A percentile compares a stretch with the other conserved stretches of the same genome.
phyloP scores from a whole-genome alignment of 2,797 vertebrate genomes.

The Enteromius unitaeniatus region DNA sequence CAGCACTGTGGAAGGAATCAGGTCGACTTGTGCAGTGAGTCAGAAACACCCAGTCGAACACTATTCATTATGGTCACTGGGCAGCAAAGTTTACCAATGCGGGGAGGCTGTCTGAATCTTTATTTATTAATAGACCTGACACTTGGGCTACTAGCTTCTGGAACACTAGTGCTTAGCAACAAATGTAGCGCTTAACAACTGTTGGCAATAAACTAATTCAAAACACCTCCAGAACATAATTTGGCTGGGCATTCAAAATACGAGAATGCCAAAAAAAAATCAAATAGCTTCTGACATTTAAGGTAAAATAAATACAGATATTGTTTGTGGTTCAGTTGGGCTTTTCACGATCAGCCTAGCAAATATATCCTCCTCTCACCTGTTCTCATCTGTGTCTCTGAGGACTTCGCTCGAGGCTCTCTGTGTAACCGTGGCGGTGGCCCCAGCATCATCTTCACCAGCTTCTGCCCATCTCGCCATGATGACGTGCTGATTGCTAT shows the following conservation, averaged over 20 bases:
- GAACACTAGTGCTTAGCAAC: conserved; percentile 1
- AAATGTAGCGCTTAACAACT: conserved; percentile 16
- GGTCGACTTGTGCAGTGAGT: conserved; percentile 69
- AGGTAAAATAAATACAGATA: neutral
- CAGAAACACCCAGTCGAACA: conserved; percentile 68
- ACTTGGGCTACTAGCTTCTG: neutral
- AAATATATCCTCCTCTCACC: conserved; percentile 69
- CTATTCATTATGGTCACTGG: conserved; percentile 72
- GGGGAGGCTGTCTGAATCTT: conserved; percentile 32
- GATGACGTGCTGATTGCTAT: conserved; percentile 86
- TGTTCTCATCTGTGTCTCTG: conserved; percentile 76
- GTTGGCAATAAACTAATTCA: neutral
- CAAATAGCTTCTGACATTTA: neutral
- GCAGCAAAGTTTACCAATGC: conserved; percentile 46
- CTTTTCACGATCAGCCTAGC: neutral
- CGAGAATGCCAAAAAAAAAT: neutral
- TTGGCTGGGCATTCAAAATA: conserved; percentile 13
- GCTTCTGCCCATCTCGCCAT: conserved; percentile 94
- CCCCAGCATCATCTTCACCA: conserved; percentile 91
- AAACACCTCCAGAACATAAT: neutral
- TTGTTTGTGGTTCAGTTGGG: neutral
- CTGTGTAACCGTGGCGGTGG: conserved; percentile 79
- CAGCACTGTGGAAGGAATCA: conserved; percentile 58
- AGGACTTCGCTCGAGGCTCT: conserved; percentile 72
- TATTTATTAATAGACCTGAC: conserved; percentile 62